Evolutionary conservation across 1,140 invertebrate genomes (phyloP).

Genomic region (Reticulitermes speratus): DNA sequence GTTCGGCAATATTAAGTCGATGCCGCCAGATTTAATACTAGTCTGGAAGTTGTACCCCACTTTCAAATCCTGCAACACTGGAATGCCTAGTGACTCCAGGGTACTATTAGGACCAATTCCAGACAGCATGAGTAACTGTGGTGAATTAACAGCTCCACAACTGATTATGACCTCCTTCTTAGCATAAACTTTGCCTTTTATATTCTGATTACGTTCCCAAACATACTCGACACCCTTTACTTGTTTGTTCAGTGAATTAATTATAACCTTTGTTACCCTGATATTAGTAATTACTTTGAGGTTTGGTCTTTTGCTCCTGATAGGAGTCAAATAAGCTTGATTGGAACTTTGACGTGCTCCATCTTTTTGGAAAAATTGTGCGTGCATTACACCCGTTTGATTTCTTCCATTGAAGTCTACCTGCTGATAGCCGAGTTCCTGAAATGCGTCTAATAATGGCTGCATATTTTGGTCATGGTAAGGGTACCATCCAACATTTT

Average conservation of each 20-base stretch:
- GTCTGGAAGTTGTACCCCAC: constrained; percentile 86
- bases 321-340: constrained; percentile 55
- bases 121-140: constrained; percentile 89
- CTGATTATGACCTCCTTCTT: constrained; percentile 73
- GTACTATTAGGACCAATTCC: constrained; percentile 83
- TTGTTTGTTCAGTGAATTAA: background rate
- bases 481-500: constrained; percentile 81
- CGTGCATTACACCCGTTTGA: constrained; percentile 12
- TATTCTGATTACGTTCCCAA: background rate
- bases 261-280: constrained; percentile 59
- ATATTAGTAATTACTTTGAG: constrained; percentile 59
- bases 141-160: constrained; percentile 84
- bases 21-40: constrained; percentile 79
- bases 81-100: constrained; percentile 59
- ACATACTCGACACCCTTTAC: background rate
- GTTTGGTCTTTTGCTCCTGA: constrained; percentile 58
- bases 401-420: constrained; percentile 15
- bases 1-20: constrained; percentile 68
- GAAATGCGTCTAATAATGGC: background rate
- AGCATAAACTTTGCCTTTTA: background rate
- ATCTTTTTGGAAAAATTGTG: constrained; percentile 43
- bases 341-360: constrained; percentile 57
- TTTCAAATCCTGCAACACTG: constrained; percentile 44
- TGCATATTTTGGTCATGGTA: constrained; percentile 43
- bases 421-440: background rate